Evolutionary conservation across 2,797 vertebrate genomes (phyloP), one percentile per base, ranked within the genome.

Genomic region (Lepus oiostolus): DNA sequence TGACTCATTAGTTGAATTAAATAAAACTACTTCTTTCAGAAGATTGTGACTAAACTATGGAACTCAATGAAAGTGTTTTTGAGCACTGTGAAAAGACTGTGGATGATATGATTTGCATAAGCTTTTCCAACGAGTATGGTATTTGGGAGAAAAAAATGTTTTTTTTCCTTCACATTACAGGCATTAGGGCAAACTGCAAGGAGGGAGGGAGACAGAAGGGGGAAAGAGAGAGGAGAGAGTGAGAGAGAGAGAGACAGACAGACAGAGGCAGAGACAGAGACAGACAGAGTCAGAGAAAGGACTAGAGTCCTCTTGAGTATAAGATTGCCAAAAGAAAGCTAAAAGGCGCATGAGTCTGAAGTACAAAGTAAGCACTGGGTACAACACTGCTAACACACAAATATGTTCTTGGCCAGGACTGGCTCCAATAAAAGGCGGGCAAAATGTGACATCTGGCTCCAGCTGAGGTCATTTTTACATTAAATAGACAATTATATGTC

Each of bases 381-480:
- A 88, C 88, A 72, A 28, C 24, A 72, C 52, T 54, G 22, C 21
- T 91, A 91, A 89, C 89, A 82, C 52, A 75, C 22, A 81, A 89
- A 32, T 89, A 93, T 77, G 62, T 38, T 85, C 77, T 70, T 85
- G 65, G 52, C 89, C 35, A 85, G 95, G n/a, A 1, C 82, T 83
- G 35, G 50, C n/a, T 89, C 32, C 91, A 84, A 60, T 54, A 12
- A 38, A 67, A 76, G 19, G 35, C 47, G 54, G 4, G 21, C 10
- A 52, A 35, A 84, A 79, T 0, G 0, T 70, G 87, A 81, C 68
- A 67, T 6, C 2, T 11, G 80, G 22, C 10, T 93, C 50, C 7
- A n/a, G 5, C 28, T 38, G 26, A 85, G n/a, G 21, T 38, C n/a
- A 3, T 65, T 83, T 91, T 87, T 67, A 91, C n/a, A 70, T 79